A percentile compares a stretch with the other conserved stretches of the same genome.
Conservation (phyloP, 2,113 vertebrate genomes). For the Pterophyllum scalare region DNA sequence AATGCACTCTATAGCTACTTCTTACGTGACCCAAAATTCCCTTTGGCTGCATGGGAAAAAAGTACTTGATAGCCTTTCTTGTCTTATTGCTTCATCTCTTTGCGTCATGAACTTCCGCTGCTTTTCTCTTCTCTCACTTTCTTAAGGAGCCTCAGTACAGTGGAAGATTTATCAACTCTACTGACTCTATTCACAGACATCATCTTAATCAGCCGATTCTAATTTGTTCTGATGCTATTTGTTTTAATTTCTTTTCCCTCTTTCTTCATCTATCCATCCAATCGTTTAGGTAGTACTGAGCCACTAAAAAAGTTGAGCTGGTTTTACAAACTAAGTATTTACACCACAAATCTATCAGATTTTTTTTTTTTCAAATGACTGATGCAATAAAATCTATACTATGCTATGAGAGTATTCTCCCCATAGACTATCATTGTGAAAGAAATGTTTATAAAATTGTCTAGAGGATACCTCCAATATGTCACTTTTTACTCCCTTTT, state of each 20-base stretch:
- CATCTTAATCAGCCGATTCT: too few relatives aligned
- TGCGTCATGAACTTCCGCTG: slow-evolving; percentile 33
- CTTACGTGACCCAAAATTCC: slow-evolving; percentile 55
- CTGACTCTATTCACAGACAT: slow-evolving; percentile 13
- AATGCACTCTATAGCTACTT: slow-evolving; percentile 36
- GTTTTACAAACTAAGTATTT: not conserved
- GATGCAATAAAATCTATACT: not conserved
- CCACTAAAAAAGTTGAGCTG: not conserved
- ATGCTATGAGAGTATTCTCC: not conserved
- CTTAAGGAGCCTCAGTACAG: slow-evolving; percentile 6
- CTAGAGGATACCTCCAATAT: not conserved
- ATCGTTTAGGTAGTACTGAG: not conserved
- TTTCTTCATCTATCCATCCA: not conserved
- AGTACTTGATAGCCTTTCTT: slow-evolving; percentile 3
- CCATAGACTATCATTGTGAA: not conserved
- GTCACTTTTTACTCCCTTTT: not conserved
- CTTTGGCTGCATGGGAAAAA: not conserved
- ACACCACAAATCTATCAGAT: not conserved
- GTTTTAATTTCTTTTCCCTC: not conserved
- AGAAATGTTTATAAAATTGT: not conserved
- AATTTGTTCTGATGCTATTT: not conserved
- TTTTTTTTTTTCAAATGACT: not conserved
- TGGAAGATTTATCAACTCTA: slow-evolving; percentile 14
- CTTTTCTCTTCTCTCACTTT: not conserved
- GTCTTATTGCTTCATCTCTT: slow-evolving; percentile 28